Evolutionary conservation across 1,140 invertebrate genomes (phyloP).

Genomic region (Lamellibrachia luymesi): DNA sequence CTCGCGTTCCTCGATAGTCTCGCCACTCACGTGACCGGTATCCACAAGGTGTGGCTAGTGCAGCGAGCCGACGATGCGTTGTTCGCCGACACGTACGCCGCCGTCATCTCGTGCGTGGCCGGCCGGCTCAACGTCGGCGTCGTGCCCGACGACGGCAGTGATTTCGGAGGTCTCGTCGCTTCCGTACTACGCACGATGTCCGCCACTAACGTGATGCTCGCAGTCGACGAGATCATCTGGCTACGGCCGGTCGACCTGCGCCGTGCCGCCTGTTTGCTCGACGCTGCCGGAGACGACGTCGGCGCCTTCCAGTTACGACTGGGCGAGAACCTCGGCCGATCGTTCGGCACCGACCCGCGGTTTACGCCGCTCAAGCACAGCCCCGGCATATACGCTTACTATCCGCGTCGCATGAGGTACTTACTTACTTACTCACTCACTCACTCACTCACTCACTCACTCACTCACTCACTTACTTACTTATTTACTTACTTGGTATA

Average conservation of each 20-base stretch:
- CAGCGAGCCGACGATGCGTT: slow-evolving; percentile 11
- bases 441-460: no score
- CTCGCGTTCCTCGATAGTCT: slow-evolving; percentile 18
- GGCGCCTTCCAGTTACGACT: slow-evolving; percentile 17
- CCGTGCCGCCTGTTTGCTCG: neutral
- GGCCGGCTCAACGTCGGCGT: neutral
- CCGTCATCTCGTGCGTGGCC: neutral
- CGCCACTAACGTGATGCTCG: slow-evolving; percentile 11
- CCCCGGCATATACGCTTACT: neutral
- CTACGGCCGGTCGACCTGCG: slow-evolving; percentile 7
- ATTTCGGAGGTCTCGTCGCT: slow-evolving; percentile 6
- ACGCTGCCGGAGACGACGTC: neutral
- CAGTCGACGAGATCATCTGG: slow-evolving; percentile 22
- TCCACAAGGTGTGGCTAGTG: slow-evolving; percentile 21
- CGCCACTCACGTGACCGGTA: neutral
- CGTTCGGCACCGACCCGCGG: neutral
- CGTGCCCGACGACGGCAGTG: neutral
- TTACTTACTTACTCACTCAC: no score
- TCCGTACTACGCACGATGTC: neutral
- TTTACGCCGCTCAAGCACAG: neutral
- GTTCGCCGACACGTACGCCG: slow-evolving; percentile 5
- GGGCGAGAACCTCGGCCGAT: slow-evolving; percentile 11
- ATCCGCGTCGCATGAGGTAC: neutral
- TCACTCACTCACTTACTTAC: no score
- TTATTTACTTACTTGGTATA: no score